Evolutionary conservation across 2,797 vertebrate genomes (phyloP).

Genomic region (Myiotriccus ornatus): DNA sequence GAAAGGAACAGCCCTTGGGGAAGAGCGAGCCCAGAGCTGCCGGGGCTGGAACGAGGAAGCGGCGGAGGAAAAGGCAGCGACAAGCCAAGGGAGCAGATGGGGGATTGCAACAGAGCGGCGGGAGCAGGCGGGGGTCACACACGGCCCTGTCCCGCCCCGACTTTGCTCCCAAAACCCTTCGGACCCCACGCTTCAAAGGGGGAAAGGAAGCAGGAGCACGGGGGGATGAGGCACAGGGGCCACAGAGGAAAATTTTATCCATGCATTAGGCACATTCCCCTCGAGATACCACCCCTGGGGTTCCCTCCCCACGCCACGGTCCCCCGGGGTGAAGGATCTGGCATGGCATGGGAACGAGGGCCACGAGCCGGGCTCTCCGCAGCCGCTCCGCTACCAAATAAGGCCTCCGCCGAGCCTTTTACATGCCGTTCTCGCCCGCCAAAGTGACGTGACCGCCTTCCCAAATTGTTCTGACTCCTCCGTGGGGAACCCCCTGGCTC

Average conservation of each 20-base stretch:
- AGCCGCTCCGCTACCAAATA: slow-evolving; percentile 42
- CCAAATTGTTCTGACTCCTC: neutral
- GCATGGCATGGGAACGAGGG: neutral
- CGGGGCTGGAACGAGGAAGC: slow-evolving; percentile 45
- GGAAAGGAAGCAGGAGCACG: neutral
- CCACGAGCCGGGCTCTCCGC: neutral
- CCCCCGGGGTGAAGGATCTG: neutral
- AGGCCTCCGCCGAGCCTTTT: slow-evolving; percentile 24
- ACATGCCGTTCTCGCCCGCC: slow-evolving; percentile 11
- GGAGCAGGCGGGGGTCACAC: neutral
- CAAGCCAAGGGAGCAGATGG: slow-evolving; percentile 13
- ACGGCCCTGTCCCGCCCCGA: neutral
- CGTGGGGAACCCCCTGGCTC: neutral
- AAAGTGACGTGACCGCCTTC: slow-evolving; percentile 9
- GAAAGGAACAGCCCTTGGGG: neutral
- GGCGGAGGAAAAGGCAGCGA: neutral
- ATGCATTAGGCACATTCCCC: neutral
- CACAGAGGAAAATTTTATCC: neutral
- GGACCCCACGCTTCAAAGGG: neutral
- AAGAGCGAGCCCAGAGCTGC: neutral
- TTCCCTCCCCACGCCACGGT: neutral
- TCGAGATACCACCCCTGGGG: neutral
- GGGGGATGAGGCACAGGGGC: neutral
- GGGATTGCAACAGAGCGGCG: slow-evolving; percentile 16
- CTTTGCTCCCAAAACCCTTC: neutral